These are phyloP conservation scores for Polypterus senegalus DNA, from an alignment of 2,113 vertebrate species.

Conservation along the genomic window DNA sequence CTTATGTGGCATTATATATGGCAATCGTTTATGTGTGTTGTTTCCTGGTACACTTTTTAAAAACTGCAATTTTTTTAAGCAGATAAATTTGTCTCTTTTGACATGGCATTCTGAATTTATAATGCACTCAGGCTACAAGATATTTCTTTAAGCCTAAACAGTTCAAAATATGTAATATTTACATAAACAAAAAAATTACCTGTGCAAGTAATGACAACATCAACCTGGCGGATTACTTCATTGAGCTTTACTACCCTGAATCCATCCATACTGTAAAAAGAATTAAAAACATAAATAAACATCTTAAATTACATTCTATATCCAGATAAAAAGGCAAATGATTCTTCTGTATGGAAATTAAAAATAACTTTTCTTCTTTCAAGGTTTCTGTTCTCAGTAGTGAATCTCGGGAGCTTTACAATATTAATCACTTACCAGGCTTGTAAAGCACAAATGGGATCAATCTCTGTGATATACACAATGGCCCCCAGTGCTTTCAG, in stretches of 20 bases:
- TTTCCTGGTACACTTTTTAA: no score
- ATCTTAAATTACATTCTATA: not conserved
- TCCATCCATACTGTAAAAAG: constrained; percentile 81
- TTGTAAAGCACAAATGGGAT: constrained; percentile 94
- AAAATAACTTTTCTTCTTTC: no score
- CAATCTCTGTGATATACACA: constrained; percentile 92
- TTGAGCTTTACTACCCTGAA: constrained; percentile 94
- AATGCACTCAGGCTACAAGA: not conserved
- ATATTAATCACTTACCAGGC: constrained; percentile 68
- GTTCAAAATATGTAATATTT: not conserved
- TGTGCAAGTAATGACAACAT: constrained; percentile 96
- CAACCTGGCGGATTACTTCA: constrained; percentile 91
- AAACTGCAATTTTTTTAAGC: no score
- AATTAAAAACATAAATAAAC: constrained; percentile 11
- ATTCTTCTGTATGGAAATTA: not conserved
- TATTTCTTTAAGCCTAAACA: not conserved
- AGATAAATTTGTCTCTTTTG: no score
- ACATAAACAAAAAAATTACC: constrained; percentile 42
- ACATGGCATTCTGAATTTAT: no score
- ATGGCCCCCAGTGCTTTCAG: constrained; percentile 90
- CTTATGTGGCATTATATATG: no score
- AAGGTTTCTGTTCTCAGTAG: not conserved
- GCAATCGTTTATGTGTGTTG: no score
- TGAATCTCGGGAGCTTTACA: not conserved
- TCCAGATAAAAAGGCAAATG: not conserved